A percentile compares a stretch with the other conserved stretches of the same genome.
These are phyloP conservation scores for Darevskia nairensis DNA, from an alignment of 2,797 vertebrate genomes.

Conservation along the genomic window DNA sequence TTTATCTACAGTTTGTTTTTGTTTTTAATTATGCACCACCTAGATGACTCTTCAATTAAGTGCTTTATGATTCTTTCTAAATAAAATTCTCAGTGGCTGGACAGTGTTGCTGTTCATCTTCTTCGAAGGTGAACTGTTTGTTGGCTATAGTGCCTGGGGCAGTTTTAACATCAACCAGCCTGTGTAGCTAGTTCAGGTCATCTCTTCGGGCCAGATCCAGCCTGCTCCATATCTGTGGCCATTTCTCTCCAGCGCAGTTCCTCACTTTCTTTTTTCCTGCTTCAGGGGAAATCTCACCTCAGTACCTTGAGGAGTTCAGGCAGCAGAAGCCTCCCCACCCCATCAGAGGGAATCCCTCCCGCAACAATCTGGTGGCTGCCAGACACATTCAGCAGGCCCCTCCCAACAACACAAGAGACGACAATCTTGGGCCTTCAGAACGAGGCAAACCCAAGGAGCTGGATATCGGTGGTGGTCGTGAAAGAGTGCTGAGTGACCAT, in stretches of 20 bases:
- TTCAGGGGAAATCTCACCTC: constrained; percentile 70
- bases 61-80: too few relatives aligned
- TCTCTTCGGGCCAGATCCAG: rapidly evolving
- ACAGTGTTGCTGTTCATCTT: not conserved
- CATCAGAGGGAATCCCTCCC: not conserved
- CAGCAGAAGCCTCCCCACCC: constrained; percentile 46
- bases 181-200: not conserved
- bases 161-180: not conserved
- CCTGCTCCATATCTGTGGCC: rapidly evolving
- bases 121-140: not conserved
- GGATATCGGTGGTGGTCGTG: not conserved
- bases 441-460: constrained; percentile 45
- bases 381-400: rapidly evolving
- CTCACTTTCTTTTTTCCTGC: not conserved
- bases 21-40: too few relatives aligned
- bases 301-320: constrained; percentile 52
- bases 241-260: rapidly evolving
- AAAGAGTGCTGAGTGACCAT: rapidly evolving
- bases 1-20: too few relatives aligned
- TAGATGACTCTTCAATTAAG: too few relatives aligned
- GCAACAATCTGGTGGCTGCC: rapidly evolving
- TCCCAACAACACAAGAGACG: rapidly evolving
- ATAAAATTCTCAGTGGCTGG: not conserved
- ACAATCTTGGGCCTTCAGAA: rapidly evolving
- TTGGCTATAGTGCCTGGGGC: not conserved